Conservation (phyloP, 2,888 invertebrate species). For the Euplexia lucipara region DNA sequence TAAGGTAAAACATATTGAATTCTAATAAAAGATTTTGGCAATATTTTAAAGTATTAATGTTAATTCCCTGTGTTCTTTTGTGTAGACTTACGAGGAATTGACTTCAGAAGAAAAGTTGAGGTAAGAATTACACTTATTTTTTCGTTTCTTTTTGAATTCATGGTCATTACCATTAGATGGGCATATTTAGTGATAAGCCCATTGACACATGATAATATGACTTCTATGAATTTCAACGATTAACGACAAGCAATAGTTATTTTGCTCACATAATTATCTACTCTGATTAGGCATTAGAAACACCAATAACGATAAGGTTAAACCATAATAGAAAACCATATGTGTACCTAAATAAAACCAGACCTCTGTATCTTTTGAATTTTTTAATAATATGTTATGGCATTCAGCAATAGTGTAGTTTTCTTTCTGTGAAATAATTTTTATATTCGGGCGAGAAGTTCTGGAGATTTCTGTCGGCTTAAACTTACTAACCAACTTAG, state of each 20-base stretch:
- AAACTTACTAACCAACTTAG: too few relatives aligned
- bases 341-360: neutral
- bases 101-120: conserved; percentile 95
- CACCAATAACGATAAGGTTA: neutral
- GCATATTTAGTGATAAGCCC: conserved; percentile 48
- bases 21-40: conserved; percentile 38
- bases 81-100: conserved; percentile 93
- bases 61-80: conserved; percentile 67
- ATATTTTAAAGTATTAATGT: conserved; percentile 45
- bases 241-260: neutral
- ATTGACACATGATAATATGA: conserved; percentile 32
- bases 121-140: conserved; percentile 79
- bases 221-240: neutral
- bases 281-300: neutral
- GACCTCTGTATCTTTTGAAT: accelerated
- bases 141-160: conserved; percentile 1
- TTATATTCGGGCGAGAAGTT: too few relatives aligned
- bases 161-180: conserved; percentile 14
- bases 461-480: too few relatives aligned
- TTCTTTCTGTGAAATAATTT: too few relatives aligned
- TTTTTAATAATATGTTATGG: too few relatives aligned
- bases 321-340: neutral
- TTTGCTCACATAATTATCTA: neutral
- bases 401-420: too few relatives aligned
- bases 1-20: conserved; percentile 77